These are phyloP conservation scores for Phaethon lepturus DNA, from an alignment of 2,113 vertebrate species.

Conservation along the genomic window DNA sequence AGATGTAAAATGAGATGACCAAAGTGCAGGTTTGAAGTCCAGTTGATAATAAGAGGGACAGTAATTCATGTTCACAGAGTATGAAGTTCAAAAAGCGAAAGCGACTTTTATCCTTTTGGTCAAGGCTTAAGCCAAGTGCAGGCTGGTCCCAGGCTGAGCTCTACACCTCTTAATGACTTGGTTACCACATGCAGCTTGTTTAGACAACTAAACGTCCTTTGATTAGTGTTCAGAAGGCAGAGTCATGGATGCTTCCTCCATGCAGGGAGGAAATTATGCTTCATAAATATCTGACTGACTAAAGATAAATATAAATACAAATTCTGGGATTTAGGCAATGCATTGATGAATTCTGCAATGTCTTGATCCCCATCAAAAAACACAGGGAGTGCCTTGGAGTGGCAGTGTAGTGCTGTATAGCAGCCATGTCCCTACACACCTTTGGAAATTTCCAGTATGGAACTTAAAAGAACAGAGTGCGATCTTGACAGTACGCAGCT, in stretches of 20 bases:
- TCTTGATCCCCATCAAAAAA: background rate
- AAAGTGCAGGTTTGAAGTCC: background rate
- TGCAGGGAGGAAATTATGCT: background rate
- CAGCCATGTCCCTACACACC: background rate
- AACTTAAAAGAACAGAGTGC: background rate
- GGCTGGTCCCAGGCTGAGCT: background rate
- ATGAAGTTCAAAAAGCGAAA: background rate
- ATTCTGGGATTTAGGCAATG: background rate
- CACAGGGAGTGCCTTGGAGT: background rate
- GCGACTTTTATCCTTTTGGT: background rate
- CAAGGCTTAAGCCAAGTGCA: background rate
- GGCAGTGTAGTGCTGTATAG: background rate
- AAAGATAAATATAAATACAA: background rate
- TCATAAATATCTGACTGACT: background rate
- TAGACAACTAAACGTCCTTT: background rate
- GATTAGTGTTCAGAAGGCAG: background rate
- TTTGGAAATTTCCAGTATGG: background rate
- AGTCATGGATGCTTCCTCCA: background rate
- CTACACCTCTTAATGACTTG: background rate
- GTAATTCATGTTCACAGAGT: background rate
- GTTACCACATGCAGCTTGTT: background rate
- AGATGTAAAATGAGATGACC: background rate
- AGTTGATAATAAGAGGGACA: background rate
- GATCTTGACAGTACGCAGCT: background rate
- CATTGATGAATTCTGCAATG: background rate